These are phyloP conservation scores for Cremastobaeus sp. DNA, from an alignment of 2,888 invertebrate species.

Conservation along the genomic window DNA sequence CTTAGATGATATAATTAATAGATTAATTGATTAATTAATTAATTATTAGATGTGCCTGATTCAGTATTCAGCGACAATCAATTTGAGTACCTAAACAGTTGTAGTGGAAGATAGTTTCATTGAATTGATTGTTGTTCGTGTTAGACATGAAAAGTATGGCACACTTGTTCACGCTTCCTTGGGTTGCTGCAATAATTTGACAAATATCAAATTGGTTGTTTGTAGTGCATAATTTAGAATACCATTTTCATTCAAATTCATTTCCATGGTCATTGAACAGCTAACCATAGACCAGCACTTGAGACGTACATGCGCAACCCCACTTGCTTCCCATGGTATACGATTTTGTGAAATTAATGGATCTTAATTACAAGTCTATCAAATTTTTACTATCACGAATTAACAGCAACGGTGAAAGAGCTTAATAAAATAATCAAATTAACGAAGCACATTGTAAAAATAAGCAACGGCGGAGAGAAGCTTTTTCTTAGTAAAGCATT, in stretches of 20 bases:
- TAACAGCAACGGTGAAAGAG: too few relatives aligned
- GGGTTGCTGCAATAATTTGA: constrained; percentile 70
- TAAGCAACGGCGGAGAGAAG: too few relatives aligned
- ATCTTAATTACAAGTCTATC: not conserved
- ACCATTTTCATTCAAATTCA: constrained; percentile 24
- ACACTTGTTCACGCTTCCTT: constrained; percentile 71
- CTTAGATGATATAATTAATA: constrained; percentile 71
- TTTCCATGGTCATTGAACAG: constrained; percentile 8
- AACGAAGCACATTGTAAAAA: too few relatives aligned
- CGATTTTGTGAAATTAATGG: constrained; percentile 2
- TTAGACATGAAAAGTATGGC: constrained; percentile 9
- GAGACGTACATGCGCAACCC: constrained; percentile 29
- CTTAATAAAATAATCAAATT: constrained; percentile 17
- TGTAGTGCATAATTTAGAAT: constrained; percentile 57
- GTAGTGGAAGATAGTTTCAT: too few relatives aligned
- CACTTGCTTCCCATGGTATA: constrained; percentile 10
- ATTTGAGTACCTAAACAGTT: constrained; percentile 11
- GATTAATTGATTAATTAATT: too few relatives aligned
- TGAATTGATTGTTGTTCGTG: constrained; percentile 23
- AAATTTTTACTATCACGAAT: too few relatives aligned
- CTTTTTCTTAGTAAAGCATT: too few relatives aligned
- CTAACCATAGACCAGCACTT: constrained; percentile 16
- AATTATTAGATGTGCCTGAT: constrained; percentile 62
- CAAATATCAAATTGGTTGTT: constrained; percentile 55
- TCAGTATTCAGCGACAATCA: constrained; percentile 51